Percentiles rank a stretch among this genome's conserved stretches.
phyloP scores from a whole-genome alignment of 2,797 vertebrate species.

The Chloroceryle inda region DNA sequence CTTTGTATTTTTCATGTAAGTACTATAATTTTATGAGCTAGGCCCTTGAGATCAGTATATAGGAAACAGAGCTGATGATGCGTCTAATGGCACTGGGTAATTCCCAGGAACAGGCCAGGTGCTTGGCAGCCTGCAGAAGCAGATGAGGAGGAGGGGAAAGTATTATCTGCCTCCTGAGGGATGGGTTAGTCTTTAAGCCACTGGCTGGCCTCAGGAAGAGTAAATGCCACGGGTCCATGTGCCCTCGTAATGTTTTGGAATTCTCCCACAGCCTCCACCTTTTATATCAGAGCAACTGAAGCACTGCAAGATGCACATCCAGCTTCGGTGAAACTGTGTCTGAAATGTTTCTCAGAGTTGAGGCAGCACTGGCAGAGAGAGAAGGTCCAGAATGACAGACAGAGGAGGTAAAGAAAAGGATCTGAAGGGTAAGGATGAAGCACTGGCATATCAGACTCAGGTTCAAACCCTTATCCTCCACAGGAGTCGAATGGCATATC shows the following conservation, averaged over 20 bases:
- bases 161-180: not conserved
- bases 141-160: not conserved
- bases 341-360: not conserved
- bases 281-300: not conserved
- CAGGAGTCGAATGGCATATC: not conserved
- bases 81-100: not conserved
- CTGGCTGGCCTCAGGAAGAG: not conserved
- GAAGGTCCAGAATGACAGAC: not conserved
- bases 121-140: slow-evolving; percentile 1
- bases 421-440: not conserved
- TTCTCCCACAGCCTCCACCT: not conserved
- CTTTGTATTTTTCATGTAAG: slow-evolving; percentile 4
- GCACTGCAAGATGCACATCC: not conserved
- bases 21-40: slow-evolving; percentile 5
- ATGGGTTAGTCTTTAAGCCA: not conserved
- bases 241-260: not conserved
- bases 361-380: not conserved
- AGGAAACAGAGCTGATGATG: not conserved
- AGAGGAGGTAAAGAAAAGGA: not conserved
- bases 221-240: not conserved
- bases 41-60: not conserved
- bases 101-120: slow-evolving; percentile 5
- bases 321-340: not conserved
- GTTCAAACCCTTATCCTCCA: not conserved
- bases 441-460: accelerated